Evolutionary conservation across 2,888 invertebrate genomes (phyloP).

Genomic region (Tipula lateralis): DNA sequence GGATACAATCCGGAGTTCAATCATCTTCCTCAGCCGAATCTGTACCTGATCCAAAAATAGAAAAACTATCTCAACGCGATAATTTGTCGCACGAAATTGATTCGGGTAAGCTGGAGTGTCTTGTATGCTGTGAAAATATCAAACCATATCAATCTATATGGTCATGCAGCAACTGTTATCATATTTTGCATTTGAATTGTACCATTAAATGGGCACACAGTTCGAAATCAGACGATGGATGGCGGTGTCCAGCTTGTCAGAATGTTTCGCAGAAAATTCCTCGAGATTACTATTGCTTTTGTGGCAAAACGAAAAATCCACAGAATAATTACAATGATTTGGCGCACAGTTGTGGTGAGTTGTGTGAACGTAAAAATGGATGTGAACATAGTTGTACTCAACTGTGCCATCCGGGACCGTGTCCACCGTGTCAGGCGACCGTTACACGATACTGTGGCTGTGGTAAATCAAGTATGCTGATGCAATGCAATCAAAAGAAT

Average conservation of each 20-base stretch:
- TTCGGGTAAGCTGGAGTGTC: constrained; percentile 79
- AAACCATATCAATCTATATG: constrained; percentile 77
- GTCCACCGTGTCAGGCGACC: constrained; percentile 80
- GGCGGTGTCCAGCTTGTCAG: constrained; percentile 97
- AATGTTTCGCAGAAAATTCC: constrained; percentile 70
- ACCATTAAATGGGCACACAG: constrained; percentile 87
- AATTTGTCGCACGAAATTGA: constrained; percentile 78
- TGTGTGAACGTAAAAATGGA: constrained; percentile 60
- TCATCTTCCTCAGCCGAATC: not conserved
- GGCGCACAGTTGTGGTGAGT: constrained; percentile 89
- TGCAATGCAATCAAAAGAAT: constrained; percentile 68
- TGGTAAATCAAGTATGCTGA: constrained; percentile 61
- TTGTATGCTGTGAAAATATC: constrained; percentile 89
- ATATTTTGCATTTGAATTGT: constrained; percentile 87
- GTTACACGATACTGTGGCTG: constrained; percentile 72
- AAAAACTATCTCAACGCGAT: constrained; percentile 68
- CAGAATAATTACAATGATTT: constrained; percentile 68
- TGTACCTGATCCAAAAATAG: not conserved
- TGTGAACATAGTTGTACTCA: constrained; percentile 69
- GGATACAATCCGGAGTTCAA: not conserved
- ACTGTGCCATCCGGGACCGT: constrained; percentile 91
- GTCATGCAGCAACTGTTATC: constrained; percentile 88
- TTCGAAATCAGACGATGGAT: constrained; percentile 72
- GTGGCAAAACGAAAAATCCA: constrained; percentile 73
- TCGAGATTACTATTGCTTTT: constrained; percentile 82